phyloP scores from a whole-genome alignment of 2,888 invertebrate genomes.

The Nyleta sp. region DNA sequence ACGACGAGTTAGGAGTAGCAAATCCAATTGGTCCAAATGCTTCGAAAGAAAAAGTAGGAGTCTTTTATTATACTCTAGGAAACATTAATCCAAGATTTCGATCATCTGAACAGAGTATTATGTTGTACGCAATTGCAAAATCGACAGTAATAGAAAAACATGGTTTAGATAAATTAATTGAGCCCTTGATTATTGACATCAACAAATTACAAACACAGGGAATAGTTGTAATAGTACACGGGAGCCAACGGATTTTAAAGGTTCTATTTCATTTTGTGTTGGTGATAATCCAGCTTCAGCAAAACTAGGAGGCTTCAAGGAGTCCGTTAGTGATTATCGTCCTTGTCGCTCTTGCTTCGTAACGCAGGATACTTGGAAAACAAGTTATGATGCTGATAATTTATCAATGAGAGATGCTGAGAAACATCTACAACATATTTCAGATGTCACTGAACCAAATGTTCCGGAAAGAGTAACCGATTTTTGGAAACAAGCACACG shows the following conservation, averaged over 20 bases:
- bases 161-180: slow-evolving; percentile 10
- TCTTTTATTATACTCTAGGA: slow-evolving; percentile 3
- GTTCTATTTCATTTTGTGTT: slow-evolving; percentile 62
- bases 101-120: slow-evolving; percentile 1
- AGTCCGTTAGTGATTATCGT: slow-evolving; percentile 9
- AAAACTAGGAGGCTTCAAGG: slow-evolving; percentile 13
- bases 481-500: slow-evolving; percentile 12
- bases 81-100: slow-evolving; percentile 8
- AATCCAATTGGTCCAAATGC: slow-evolving; percentile 1
- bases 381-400: not conserved
- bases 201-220: slow-evolving; percentile 29
- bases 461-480: not conserved
- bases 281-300: slow-evolving; percentile 58
- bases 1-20: not conserved
- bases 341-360: not conserved
- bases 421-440: not conserved
- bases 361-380: slow-evolving; percentile 3
- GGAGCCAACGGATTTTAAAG: slow-evolving; percentile 53
- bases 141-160: slow-evolving; percentile 39
- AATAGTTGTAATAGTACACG: slow-evolving; percentile 35
- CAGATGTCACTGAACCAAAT: slow-evolving; percentile 5
- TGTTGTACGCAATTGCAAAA: slow-evolving; percentile 38
- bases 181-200: slow-evolving; percentile 54
- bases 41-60: not conserved
- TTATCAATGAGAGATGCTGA: not conserved